These are phyloP conservation scores for sheep (Ovis aries) DNA, from an alignment of 2,113 vertebrate species.

Conservation along the genomic window DNA sequence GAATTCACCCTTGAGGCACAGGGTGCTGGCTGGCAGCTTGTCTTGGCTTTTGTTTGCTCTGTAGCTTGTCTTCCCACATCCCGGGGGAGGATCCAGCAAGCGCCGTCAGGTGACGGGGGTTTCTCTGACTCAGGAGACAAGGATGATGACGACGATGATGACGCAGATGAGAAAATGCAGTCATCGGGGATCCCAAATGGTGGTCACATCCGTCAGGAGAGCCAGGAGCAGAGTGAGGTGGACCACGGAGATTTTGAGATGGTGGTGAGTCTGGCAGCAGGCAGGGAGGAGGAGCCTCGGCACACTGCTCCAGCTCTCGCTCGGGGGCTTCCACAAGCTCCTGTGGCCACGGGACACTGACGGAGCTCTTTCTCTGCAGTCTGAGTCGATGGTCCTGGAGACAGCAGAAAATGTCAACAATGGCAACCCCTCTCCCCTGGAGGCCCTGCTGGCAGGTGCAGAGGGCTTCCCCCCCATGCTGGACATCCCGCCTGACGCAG, in stretches of 20 bases:
- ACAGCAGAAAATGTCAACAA: slow-evolving; percentile 96
- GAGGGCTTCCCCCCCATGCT: slow-evolving; percentile 98
- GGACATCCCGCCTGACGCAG: slow-evolving; percentile 98
- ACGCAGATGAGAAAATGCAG: slow-evolving; percentile 97
- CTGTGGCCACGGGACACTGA: neutral
- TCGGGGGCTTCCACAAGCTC: neutral
- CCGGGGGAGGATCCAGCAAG: neutral
- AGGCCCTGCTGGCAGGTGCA: slow-evolving; percentile 95
- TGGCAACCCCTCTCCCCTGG: slow-evolving; percentile 96
- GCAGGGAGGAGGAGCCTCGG: neutral
- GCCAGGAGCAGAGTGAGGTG: slow-evolving; percentile 96
- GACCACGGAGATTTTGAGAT: slow-evolving; percentile 99
- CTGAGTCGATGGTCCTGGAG: slow-evolving; percentile 98
- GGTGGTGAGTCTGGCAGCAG: slow-evolving; percentile 88
- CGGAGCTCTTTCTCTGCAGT: slow-evolving; percentile 78
- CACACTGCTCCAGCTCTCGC: neutral
- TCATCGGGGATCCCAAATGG: slow-evolving; percentile 89
- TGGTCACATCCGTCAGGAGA: slow-evolving; percentile 91
- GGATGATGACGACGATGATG: slow-evolving; percentile 96
- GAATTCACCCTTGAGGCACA: neutral
- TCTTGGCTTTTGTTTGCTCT: neutral
- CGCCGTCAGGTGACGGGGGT: slow-evolving; percentile 14
- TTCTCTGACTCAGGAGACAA: slow-evolving; percentile 90
- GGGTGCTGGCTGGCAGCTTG: neutral
- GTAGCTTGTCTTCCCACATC: neutral